phyloP scores from a whole-genome alignment of 2,888 invertebrate species.

The Drosophila paucipuncta region DNA sequence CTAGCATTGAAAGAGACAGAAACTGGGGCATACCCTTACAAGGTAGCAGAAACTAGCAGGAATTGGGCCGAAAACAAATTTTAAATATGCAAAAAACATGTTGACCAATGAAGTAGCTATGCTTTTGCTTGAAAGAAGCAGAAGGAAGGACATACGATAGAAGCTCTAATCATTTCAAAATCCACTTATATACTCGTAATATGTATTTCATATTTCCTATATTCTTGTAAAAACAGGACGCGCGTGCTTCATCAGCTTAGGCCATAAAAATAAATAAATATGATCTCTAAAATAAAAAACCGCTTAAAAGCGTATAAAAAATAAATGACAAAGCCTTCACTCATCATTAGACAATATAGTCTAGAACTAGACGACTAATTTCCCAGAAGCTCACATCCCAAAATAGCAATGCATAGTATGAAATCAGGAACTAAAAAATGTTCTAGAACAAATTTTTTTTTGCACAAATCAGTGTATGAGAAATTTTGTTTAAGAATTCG shows the following conservation, averaged over 20 bases:
- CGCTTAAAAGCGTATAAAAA: not conserved
- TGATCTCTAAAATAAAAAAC: not conserved
- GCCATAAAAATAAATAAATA: not conserved
- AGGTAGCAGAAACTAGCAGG: conserved; percentile 8
- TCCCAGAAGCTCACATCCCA: conserved; percentile 22
- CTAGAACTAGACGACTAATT: not conserved
- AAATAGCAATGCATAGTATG: conserved; percentile 28
- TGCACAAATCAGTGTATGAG: conserved; percentile 30
- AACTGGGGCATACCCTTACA: conserved; percentile 18
- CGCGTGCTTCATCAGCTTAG: not conserved
- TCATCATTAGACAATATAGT: conserved; percentile 7
- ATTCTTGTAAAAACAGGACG: too few relatives aligned
- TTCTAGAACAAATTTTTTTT: conserved; percentile 22
- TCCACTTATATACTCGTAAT: too few relatives aligned
- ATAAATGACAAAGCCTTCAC: conserved; percentile 1
- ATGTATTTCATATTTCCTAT: too few relatives aligned
- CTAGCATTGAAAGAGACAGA: not conserved
- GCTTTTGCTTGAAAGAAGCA: too few relatives aligned
- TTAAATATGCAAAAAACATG: not conserved
- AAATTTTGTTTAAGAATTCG: conserved; percentile 48
- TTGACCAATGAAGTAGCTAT: not conserved
- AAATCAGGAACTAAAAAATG: conserved; percentile 36
- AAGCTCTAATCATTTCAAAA: not conserved
- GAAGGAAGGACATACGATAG: not conserved
- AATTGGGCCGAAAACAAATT: conserved; percentile 1